Evolutionary conservation across 2,888 invertebrate genomes (phyloP).

Genomic region (Netelia melanura): DNA sequence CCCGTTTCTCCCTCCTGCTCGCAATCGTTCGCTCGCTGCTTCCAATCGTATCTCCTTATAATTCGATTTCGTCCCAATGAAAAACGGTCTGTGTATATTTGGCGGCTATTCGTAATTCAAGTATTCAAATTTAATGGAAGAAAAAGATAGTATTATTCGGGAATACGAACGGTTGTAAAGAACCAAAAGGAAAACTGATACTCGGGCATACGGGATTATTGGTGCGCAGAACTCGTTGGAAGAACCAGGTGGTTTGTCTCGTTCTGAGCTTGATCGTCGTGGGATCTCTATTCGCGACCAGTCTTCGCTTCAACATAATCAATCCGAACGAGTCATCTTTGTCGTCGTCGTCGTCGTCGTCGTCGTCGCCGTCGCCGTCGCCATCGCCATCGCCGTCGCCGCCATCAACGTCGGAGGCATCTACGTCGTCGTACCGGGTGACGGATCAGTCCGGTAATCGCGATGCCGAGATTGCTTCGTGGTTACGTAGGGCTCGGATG

Average conservation of each 20-base stretch:
- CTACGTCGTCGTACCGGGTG: not conserved
- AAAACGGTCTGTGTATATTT: not conserved
- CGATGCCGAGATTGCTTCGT: slow-evolving; percentile 77
- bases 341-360: slow-evolving; percentile 4
- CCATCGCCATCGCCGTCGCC: not conserved
- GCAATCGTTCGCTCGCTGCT: too few relatives aligned
- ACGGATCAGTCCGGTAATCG: slow-evolving; percentile 39
- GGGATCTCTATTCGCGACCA: slow-evolving; percentile 71
- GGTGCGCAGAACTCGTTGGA: slow-evolving; percentile 73
- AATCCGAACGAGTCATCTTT: not conserved
- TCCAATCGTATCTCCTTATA: too few relatives aligned
- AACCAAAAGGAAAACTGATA: too few relatives aligned
- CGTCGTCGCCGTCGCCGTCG: not conserved
- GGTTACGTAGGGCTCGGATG: slow-evolving; percentile 79
- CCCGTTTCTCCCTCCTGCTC: too few relatives aligned
- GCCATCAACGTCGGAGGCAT: slow-evolving; percentile 2
- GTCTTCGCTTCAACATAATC: slow-evolving; percentile 72
- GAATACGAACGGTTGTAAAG: too few relatives aligned
- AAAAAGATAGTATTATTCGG: too few relatives aligned
- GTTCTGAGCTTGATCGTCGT: slow-evolving; percentile 70
- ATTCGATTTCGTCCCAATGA: not conserved
- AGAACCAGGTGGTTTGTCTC: slow-evolving; percentile 72
- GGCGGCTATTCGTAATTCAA: not conserved
- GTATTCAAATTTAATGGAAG: not conserved
- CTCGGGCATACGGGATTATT: too few relatives aligned